Conservation (phyloP, 2,113 vertebrate genomes). For the Oncorhynchus kisutch region DNA sequence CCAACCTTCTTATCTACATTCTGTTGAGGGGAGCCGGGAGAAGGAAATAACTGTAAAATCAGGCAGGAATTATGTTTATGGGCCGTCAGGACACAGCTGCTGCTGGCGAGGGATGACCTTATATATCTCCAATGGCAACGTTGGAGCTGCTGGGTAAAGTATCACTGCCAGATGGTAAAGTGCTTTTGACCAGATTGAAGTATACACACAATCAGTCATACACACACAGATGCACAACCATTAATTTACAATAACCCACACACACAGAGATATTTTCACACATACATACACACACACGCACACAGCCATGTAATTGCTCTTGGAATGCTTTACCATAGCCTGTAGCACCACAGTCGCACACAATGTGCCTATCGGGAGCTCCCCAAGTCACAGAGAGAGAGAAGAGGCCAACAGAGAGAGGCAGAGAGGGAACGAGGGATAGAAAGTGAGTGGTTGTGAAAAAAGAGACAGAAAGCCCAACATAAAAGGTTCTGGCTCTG, state of each 20-base stretch:
- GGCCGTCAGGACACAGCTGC: slow-evolving; percentile 58
- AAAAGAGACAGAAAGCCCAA: slow-evolving; percentile 26
- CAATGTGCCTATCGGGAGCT: slow-evolving; percentile 55
- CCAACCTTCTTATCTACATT: slow-evolving; percentile 26
- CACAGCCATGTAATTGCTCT: slow-evolving; percentile 47
- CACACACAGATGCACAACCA: slow-evolving; percentile 38
- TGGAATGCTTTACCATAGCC: slow-evolving; percentile 35
- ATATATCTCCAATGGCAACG: slow-evolving; percentile 37
- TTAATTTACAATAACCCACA: neutral
- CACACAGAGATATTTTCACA: neutral
- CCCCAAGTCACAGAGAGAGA: slow-evolving; percentile 48
- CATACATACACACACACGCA: neutral
- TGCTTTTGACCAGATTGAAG: slow-evolving; percentile 5
- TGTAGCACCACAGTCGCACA: slow-evolving; percentile 47
- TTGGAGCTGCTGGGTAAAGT: slow-evolving; percentile 30
- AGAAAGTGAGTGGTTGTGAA: neutral
- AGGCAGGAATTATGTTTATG: slow-evolving; percentile 66
- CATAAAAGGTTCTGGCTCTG: slow-evolving; percentile 29
- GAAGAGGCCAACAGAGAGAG: neutral
- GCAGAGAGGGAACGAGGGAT: neutral
- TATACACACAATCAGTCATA: slow-evolving; percentile 23
- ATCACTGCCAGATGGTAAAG: slow-evolving; percentile 54
- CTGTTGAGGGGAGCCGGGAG: slow-evolving; percentile 42
- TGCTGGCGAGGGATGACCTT: slow-evolving; percentile 45
- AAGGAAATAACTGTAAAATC: slow-evolving; percentile 64